These are phyloP conservation scores for Thamnophis sirtalis DNA, from an alignment of 2,113 vertebrate genomes.

Conservation along the genomic window DNA sequence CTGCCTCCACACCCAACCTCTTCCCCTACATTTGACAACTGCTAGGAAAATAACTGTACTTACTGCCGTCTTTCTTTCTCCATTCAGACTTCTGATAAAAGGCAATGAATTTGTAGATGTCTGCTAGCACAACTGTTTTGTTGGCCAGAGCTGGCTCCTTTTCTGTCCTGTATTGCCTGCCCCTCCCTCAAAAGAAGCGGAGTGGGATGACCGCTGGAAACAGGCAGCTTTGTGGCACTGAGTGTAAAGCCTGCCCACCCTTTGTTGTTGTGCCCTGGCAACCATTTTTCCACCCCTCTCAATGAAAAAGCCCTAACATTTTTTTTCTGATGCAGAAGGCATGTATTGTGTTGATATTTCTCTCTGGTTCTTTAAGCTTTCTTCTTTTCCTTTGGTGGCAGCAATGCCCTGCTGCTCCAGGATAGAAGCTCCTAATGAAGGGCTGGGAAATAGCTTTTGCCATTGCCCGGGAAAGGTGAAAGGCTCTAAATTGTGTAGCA, in stretches of 20 bases:
- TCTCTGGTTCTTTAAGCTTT: background rate
- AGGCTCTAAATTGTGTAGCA: background rate
- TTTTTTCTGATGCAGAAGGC: constrained; percentile 2
- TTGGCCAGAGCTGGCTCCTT: background rate
- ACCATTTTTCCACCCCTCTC: background rate
- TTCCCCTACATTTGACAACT: background rate
- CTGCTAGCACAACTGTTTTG: background rate
- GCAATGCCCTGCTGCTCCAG: background rate
- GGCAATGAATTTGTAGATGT: background rate
- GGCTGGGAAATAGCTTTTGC: background rate
- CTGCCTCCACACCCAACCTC: background rate
- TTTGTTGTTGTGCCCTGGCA: constrained; percentile 9
- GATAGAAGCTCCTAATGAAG: background rate
- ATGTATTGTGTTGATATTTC: constrained; percentile 17
- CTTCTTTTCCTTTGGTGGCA: background rate
- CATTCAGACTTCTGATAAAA: background rate
- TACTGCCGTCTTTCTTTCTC: background rate
- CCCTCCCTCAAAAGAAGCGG: background rate
- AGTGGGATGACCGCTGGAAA: background rate
- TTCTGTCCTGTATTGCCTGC: background rate
- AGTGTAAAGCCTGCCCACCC: background rate
- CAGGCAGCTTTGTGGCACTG: background rate
- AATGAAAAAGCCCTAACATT: background rate
- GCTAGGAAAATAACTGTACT: background rate
- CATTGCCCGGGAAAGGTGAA: background rate